Evolutionary conservation across 2,888 invertebrate species (phyloP), one percentile per base, ranked within the genome.

Genomic region (Heterodera filipjevi): DNA sequence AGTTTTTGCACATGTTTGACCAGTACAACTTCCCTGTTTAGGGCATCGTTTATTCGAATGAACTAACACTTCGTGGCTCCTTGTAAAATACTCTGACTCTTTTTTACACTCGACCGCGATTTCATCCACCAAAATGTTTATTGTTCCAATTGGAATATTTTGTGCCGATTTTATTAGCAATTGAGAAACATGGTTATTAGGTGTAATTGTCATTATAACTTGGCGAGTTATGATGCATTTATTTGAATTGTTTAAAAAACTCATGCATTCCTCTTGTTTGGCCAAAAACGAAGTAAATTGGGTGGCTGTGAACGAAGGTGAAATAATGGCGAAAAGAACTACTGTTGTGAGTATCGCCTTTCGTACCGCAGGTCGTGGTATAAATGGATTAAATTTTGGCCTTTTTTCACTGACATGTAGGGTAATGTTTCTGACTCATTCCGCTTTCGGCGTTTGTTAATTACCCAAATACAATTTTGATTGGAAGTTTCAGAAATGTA

Each of bases 11-110:
- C 71, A 71, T 6, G 71, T 71, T n/a, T 71, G n/a, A 0, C 71
- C 71, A 10, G 71, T 71, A 27, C 71, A 71, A 30, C 71, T 71
- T 22, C 71, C 71, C 46, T 71, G 71, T 10, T 71, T 71, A 3
- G 71, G 71, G 27, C 71, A 71, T 22, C 71, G n/a, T 30, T 71
- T 71, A 3, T 30, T 71, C 2, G 71, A 71, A n/a, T 71, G 46
- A 0, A 46, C 27, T n/a, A 44, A n/a, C 8, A 27, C 3, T 10
- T 71, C 71, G 30, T 71, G 71, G 10, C 71, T 71, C 22, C 71
- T n/a, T 6, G 71, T 44, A 10, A 71, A 71, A 71, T n/a, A 71
- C 30, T 71, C 71, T 2, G 71, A 71, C 5, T 10, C 8, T 27
- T 71, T 71, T 27, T 71, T 8, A 6, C 71, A 71, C 8, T 71